These are phyloP conservation scores for Rhynchophorus ferrugineus DNA, from an alignment of 1,140 invertebrate genomes.

Conservation along the genomic window DNA sequence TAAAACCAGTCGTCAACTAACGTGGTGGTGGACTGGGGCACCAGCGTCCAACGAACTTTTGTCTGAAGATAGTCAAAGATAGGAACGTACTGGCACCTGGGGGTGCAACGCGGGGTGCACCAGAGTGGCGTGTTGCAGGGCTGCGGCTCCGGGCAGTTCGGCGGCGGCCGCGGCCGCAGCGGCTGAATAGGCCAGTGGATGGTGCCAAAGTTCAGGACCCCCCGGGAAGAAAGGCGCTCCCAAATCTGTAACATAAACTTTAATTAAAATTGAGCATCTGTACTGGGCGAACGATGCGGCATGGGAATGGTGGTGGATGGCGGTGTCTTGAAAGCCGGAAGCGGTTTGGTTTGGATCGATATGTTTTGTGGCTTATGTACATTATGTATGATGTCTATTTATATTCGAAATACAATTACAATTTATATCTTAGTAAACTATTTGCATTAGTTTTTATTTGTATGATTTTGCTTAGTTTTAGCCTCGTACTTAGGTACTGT, in stretches of 20 bases:
- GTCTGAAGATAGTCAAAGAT: slow-evolving; percentile 93
- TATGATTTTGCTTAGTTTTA: no score
- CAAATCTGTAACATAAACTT: slow-evolving; percentile 60
- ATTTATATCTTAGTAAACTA: no score
- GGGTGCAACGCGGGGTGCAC: slow-evolving; percentile 94
- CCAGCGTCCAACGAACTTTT: slow-evolving; percentile 52
- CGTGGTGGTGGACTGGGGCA: slow-evolving; percentile 45
- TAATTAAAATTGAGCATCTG: slow-evolving; percentile 22
- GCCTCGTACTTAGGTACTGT: no score
- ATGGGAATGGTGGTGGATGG: neutral
- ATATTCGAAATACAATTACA: no score
- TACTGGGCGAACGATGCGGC: neutral
- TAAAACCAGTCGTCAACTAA: slow-evolving; percentile 33
- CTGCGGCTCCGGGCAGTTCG: slow-evolving; percentile 72
- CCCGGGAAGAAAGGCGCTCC: slow-evolving; percentile 90
- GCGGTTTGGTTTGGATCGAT: no score
- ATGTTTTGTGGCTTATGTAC: no score
- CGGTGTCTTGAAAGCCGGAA: neutral
- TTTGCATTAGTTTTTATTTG: no score
- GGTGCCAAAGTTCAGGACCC: slow-evolving; percentile 86
- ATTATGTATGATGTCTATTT: no score
- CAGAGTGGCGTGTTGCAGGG: slow-evolving; percentile 78
- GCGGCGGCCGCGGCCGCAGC: slow-evolving; percentile 50
- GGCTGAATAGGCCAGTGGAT: slow-evolving; percentile 73
- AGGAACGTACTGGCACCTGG: slow-evolving; percentile 92